A percentile compares a stretch with the other conserved stretches of the same genome.
phyloP scores from a whole-genome alignment of 2,888 invertebrate species.

The Caenorhabditis imperialis region DNA sequence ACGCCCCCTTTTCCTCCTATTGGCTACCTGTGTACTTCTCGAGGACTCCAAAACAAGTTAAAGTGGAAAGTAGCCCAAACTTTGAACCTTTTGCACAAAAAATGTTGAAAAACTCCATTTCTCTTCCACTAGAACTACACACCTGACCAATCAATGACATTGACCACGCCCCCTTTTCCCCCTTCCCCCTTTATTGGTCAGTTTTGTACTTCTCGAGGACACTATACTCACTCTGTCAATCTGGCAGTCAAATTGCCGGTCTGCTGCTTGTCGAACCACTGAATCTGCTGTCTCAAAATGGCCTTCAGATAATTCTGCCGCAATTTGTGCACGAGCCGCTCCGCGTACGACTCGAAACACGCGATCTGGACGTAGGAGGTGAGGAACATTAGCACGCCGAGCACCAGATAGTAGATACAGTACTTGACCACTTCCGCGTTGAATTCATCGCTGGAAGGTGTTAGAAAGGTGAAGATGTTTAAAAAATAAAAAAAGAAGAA shows the following conservation, averaged over 20 bases:
- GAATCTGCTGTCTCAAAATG: constrained; percentile 79
- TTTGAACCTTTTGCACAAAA: no score
- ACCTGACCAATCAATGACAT: no score
- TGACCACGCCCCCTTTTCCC: no score
- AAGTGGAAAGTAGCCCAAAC: no score
- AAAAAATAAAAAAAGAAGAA: no score
- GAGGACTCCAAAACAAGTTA: no score
- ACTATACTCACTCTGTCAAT: constrained; percentile 81
- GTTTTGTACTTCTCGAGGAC: no score
- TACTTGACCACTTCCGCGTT: constrained; percentile 67
- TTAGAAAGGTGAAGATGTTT: not conserved
- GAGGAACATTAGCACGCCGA: constrained; percentile 80
- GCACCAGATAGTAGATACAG: constrained; percentile 79
- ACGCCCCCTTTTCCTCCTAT: no score
- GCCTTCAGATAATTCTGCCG: constrained; percentile 79
- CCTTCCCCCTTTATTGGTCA: no score
- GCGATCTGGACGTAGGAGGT: constrained; percentile 80
- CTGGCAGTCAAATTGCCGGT: constrained; percentile 80
- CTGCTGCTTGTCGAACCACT: constrained; percentile 80
- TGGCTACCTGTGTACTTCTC: no score
- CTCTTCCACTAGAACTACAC: no score
- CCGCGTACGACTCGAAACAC: constrained; percentile 75
- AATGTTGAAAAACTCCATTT: no score
- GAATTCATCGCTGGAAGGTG: constrained; percentile 73
- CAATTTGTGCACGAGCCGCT: constrained; percentile 80